These are phyloP conservation scores for Plebejus melissa DNA, from an alignment of 2,888 invertebrate species.

Conservation along the genomic window DNA sequence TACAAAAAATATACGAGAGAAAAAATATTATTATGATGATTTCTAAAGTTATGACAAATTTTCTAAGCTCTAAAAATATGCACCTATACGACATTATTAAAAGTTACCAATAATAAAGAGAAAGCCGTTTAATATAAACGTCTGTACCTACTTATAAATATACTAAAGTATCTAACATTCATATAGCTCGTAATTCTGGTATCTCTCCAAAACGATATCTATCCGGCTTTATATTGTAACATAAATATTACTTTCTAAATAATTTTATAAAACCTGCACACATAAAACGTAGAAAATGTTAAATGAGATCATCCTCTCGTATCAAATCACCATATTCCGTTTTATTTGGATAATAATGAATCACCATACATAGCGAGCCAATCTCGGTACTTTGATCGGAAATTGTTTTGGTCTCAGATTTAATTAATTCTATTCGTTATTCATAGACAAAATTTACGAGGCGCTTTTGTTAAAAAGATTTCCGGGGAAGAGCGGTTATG, in stretches of 20 bases:
- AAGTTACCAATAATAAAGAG: conserved; percentile 20
- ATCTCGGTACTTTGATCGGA: conserved; percentile 23
- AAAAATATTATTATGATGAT: not conserved
- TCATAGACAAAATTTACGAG: conserved; percentile 20
- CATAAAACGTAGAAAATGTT: conserved; percentile 28
- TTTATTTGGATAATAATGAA: conserved; percentile 27
- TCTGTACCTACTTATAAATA: conserved; percentile 14
- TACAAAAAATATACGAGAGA: no score
- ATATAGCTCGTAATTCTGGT: conserved; percentile 25
- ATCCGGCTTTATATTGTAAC: conserved; percentile 26
- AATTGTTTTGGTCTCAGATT: conserved; percentile 10
- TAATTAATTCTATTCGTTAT: conserved; percentile 24
- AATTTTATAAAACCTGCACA: conserved; percentile 29
- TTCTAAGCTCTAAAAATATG: conserved; percentile 10
- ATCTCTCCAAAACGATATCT: conserved; percentile 25
- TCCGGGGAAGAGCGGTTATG: conserved; percentile 5
- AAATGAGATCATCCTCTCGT: conserved; percentile 31
- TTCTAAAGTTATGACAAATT: not conserved
- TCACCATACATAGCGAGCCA: conserved; percentile 25
- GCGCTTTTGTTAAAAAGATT: not conserved
- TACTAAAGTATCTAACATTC: conserved; percentile 18
- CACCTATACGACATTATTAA: not conserved
- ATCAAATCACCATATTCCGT: conserved; percentile 26
- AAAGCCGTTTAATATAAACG: conserved; percentile 23
- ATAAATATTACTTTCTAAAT: conserved; percentile 30